These are phyloP conservation scores for Axea sp. DNA, from an alignment of 2,888 invertebrate genomes.

Conservation along the genomic window DNA sequence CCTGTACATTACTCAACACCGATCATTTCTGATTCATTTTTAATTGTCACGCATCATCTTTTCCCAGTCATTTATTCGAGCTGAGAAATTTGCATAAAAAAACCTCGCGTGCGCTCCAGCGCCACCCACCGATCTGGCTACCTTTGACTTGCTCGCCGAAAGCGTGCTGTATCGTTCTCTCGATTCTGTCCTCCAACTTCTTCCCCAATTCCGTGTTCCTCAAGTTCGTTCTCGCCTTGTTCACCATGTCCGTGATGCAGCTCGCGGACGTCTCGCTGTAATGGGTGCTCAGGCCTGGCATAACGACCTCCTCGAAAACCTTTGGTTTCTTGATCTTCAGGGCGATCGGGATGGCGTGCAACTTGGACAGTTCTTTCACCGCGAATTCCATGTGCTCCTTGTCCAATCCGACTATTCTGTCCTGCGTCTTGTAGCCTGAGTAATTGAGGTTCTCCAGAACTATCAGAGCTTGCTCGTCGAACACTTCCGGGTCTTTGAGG, in stretches of 20 bases:
- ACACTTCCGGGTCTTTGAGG: constrained; percentile 63
- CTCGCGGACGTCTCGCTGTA: constrained; percentile 66
- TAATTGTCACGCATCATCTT: too few species aligned
- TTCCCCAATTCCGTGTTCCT: constrained; percentile 66
- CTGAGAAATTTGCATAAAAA: too few species aligned
- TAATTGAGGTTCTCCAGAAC: constrained; percentile 74
- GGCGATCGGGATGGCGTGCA: constrained; percentile 73
- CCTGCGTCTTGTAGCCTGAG: constrained; percentile 70
- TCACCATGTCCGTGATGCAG: constrained; percentile 70
- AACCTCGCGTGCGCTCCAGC: too few species aligned
- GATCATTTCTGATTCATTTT: too few species aligned
- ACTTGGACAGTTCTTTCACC: constrained; percentile 70
- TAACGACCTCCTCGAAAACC: constrained; percentile 67
- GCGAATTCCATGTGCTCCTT: constrained; percentile 70
- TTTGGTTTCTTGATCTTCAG: constrained; percentile 71
- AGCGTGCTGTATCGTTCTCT: constrained; percentile 68
- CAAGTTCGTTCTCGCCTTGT: constrained; percentile 67
- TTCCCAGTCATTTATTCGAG: too few species aligned
- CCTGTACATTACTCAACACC: too few species aligned
- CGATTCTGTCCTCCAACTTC: constrained; percentile 65
- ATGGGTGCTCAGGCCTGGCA: constrained; percentile 63
- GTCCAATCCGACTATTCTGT: constrained; percentile 73
- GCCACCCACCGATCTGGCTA: too few species aligned
- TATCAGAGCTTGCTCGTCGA: constrained; percentile 74
- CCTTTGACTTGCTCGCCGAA: constrained; percentile 6